Evolutionary conservation across 1,140 invertebrate genomes (phyloP), one percentile per base, ranked within the genome.

Genomic region (Diorhabda elongata): DNA sequence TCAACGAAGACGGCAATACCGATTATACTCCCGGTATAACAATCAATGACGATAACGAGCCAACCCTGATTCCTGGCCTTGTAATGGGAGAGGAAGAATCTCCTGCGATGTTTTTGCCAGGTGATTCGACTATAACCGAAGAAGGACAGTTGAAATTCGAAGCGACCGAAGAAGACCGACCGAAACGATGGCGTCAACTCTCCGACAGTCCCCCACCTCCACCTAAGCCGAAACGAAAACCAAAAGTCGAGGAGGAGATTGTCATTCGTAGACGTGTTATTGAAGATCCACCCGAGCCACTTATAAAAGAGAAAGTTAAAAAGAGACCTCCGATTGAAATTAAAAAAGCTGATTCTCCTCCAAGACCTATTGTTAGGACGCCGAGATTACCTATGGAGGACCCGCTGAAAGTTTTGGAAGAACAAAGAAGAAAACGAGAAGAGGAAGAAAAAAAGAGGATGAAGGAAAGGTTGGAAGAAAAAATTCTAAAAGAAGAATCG

Each of bases 11-110:
- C 60, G 89, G 89, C 26, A 83, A 26, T 9, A 67, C 83, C 47
- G 80, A 85, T 66, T 93, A 92, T 79, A 86, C 90, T 61, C 89
- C 91, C 9, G 91, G 91, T 3, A 84, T 91, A 57, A 91, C 87
- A 52, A 84, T 92, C 26, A 84, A 87, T 70, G 87, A 88, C 3
- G 86, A 88, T 7, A 81, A 86, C 58, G 89, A 89, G 9, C 86
- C 89, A 2, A 81, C 86, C 44, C 82, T 92, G 43, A 84, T 92
- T 68, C 88, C 91, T 5, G 79, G 79, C 44, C 71, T 79, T 42
- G 76, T 80, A 4, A 76, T 80, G 71, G 77, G 78, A 3, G 78
- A 80, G 64, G 76, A 79, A 58, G 74, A 75, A 64, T 61, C 69
- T 42, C 61, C 67, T 9, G 66, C 79, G 0, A 81, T 81, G 68